Evolutionary conservation across 2,797 vertebrate genomes (phyloP).

Genomic region (Gambusia yucatana): DNA sequence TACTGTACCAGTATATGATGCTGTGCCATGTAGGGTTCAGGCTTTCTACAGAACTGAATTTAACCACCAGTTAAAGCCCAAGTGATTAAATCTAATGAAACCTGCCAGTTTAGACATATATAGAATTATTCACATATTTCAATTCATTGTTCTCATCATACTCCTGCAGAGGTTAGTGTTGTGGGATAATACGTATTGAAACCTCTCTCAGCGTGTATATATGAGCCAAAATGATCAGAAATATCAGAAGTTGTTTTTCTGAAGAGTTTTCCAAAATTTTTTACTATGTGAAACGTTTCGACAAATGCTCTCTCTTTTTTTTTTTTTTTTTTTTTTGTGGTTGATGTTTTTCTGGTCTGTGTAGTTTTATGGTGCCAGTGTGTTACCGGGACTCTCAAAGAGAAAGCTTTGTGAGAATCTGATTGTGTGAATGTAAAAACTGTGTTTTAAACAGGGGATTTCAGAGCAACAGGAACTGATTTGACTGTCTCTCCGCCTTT

Average conservation of each 20-base stretch:
- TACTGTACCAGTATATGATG: constrained; percentile 50
- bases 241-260: constrained; percentile 61
- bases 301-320: constrained; percentile 36
- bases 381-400: constrained; percentile 38
- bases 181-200: constrained; percentile 39
- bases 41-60: constrained; percentile 46
- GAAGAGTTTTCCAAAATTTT: constrained; percentile 59
- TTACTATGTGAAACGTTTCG: constrained; percentile 66
- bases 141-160: constrained; percentile 54
- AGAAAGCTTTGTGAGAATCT: constrained; percentile 20
- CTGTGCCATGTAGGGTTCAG: constrained; percentile 38
- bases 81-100: constrained; percentile 29
- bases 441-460: constrained; percentile 54
- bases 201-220: constrained; percentile 77
- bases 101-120: constrained; percentile 48
- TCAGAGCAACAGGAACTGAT: constrained; percentile 47
- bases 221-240: constrained; percentile 64
- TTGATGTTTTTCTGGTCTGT: constrained; percentile 60
- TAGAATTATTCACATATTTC: constrained; percentile 54
- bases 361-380: constrained; percentile 59
- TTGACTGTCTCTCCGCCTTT: constrained; percentile 36
- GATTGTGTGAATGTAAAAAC: constrained; percentile 46
- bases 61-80: constrained; percentile 15
- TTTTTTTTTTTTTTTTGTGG: constrained; percentile 7
- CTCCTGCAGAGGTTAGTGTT: constrained; percentile 54